Evolutionary conservation across 2,888 invertebrate genomes (phyloP), one percentile per base, ranked within the genome.

Genomic region (Panopea generosa): DNA sequence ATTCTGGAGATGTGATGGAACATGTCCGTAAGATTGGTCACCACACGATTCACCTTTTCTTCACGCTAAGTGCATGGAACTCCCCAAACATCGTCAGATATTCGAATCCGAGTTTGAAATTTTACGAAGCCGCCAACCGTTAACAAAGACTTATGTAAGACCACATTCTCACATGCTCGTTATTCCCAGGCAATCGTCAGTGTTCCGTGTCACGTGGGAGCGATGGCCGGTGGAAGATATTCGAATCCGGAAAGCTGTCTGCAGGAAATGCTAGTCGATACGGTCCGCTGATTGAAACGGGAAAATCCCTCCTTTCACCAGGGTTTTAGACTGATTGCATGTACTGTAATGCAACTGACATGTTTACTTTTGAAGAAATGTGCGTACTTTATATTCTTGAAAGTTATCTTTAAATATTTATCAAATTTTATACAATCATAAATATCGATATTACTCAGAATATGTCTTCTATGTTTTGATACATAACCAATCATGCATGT

Each of bases 21-120:
- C 22, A 63, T 20, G 0, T 0, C 0, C 55, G 18, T 0, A 66
- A 71, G 49, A 76, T 53, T 40, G 87, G 87, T 14, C 87, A 87
- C 38, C 87, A 87, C 50, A 86, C 84, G 7, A 87, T 87, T 11
- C 85, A 87, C 70, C 49, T 87, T 14, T 85, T 83, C 40, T 87
- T 87, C 38, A 87, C 87, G 9, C 62, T 87, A 11, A 87, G 87
- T 74, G 84, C 87, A 0, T 87, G 83, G 83, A 65, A 9, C 20
- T 81, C 83, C 7, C 85, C 87, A 11, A 84, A 80, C 52, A 86
- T 87, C 56, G 67, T 84, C 7, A 55, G 66, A n/a, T 87, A 81
- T 67, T 85, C 84, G 1, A 86, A 86, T 29, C 85, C 85, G 11
- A 86, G 85, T 59, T 45, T 87, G 24, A 86, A 74, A 52, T 87